Evolutionary conservation across 2,888 invertebrate species (phyloP).

Genomic region (Lamellibrachia satsuma): DNA sequence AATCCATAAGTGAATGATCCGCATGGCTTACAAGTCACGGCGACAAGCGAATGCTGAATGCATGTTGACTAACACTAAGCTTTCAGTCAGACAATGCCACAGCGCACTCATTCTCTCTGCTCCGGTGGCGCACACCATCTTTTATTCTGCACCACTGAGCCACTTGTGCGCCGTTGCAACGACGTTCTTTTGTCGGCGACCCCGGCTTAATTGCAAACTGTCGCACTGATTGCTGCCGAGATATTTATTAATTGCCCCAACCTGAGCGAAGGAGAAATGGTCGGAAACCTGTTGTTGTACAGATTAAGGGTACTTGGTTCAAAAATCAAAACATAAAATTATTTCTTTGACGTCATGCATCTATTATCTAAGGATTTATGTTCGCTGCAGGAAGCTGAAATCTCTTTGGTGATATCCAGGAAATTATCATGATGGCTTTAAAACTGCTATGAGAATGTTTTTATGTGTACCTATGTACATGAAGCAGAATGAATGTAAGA

Average conservation of each 20-base stretch:
- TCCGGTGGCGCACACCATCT: neutral
- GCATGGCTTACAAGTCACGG: slow-evolving; percentile 6
- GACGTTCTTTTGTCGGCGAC: neutral
- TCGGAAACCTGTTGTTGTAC: neutral
- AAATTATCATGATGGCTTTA: neutral
- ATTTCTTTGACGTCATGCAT: neutral
- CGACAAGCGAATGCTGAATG: slow-evolving; percentile 17
- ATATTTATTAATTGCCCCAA: slow-evolving; percentile 10
- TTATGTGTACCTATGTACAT: neutral
- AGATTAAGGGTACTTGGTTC: neutral
- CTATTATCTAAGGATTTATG: neutral
- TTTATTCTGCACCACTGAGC: neutral
- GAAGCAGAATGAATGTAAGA: too few relatives aligned
- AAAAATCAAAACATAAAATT: neutral
- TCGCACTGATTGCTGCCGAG: neutral
- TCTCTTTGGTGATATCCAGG: neutral
- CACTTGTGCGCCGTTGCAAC: neutral
- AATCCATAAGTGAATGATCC: slow-evolving; percentile 17
- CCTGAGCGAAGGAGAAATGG: neutral
- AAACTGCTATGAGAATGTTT: neutral
- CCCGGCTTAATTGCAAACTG: slow-evolving; percentile 13
- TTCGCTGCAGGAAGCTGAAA: neutral
- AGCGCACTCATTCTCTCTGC: neutral
- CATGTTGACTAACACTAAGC: slow-evolving; percentile 17
- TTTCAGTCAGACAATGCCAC: neutral